Evolutionary conservation across 2,888 invertebrate species (phyloP), one percentile per base, ranked within the genome.

Genomic region (Diaperis boleti): DNA sequence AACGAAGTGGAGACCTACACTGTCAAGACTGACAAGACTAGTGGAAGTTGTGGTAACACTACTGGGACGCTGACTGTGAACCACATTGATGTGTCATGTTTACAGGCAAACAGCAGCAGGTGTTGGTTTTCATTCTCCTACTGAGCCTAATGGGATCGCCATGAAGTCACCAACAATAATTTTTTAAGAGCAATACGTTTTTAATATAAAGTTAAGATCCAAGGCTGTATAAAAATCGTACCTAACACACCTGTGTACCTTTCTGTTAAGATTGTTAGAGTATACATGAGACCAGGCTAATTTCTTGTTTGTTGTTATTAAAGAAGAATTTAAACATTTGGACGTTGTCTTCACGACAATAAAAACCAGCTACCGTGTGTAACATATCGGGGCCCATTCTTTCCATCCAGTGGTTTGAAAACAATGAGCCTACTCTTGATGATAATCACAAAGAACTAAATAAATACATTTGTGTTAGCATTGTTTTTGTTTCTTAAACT

Each of bases 1-100:
- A 88, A 89, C 81, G 88, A 89, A 74, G 85, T 87, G 59, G 90
- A 90, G 76, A 82, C 82, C 67, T 83, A 81, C 71, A 85, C 84
- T 59, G 79, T 82, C 66, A 83, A 49, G 20, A 4, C 39, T 8
- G 62, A 42, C 15, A 47, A 55, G 14, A 62, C 41, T 3, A 56
- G 20, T 26, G 56, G 62, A 41, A 45, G 56, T 44, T 7, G n/a
- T 10, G 44, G 44, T 55, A 55, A 39, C 6, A 39, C n/a, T n/a
- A n/a, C n/a, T n/a, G n/a, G n/a, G n/a, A n/a, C n/a, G n/a, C n/a
- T n/a, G n/a, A n/a, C n/a, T n/a, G n/a, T n/a, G n/a, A n/a, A n/a
- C 39, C 3, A 5, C n/a, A 33, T 11, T 33, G 2, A 13, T n/a
- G 33, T 33, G 6, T 14, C 7, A n/a, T 45, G 1, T 26, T 18